Base-by-base conservation (phyloP, 2,888 invertebrate species). In the Ommatoiulus sabulosus region DNA sequence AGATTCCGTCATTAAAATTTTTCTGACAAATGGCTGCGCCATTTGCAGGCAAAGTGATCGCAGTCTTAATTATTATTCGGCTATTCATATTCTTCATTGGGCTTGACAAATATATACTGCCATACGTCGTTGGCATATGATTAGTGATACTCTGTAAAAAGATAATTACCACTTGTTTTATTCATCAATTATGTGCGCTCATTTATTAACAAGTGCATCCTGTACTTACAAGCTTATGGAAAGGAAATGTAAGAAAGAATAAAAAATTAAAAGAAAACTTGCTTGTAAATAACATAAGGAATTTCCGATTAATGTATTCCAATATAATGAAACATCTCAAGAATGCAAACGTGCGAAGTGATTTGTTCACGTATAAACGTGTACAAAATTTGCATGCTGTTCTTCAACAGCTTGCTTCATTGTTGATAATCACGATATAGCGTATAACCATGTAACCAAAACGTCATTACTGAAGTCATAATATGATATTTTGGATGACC, bases 1-100 rank as follows among this genome's bases (percentile, higher is more conserved):
- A 63, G 63, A 63, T 63, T 63, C 63, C 63, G 63, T 63, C 63
- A n/a, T 63, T 63, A 63, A 63, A 63, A 63, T n/a, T 63, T 63
- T 63, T 7, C 63, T 63, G n/a, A 63, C 63, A 63, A 63, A 63
- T 63, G 63, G 63, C 63, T 63, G 63, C 17, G 63, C 63, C 63
- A n/a, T 63, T 63, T 63, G 63, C n/a, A 63, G n/a, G n/a, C 63
- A 63, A 63, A 6, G 63, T 63, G 63, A 63, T 63, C 63, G n/a
- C 63, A 63, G 63, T 3, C 63, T 63, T 63, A 63, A 63, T 63
- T 63, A 63, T 63, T 63, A 63, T 63, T 63, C 63, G n/a, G 63
- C 63, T 63, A 63, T 63, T 63, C 63, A 63, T 63, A 63, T 63
- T 63, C 63, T 63, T 63, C 63, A 63, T 63, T 63, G n/a, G 63